Evolutionary conservation across 2,888 invertebrate genomes (phyloP), one percentile per base, ranked within the genome.

Genomic region (Melolontha melolontha): DNA sequence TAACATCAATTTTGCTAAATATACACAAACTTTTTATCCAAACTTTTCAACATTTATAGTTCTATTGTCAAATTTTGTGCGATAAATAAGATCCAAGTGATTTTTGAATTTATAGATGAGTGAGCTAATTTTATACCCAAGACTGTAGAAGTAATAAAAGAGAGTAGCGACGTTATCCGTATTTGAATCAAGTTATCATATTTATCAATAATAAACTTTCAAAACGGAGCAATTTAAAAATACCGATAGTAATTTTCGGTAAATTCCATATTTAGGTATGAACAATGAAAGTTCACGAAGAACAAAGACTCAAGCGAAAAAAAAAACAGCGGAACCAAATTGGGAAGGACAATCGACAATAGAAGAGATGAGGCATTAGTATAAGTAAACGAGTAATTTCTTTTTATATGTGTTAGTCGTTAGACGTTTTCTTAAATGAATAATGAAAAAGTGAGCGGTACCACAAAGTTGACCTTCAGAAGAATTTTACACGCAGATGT

Each of bases 301-400:
- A 49, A 49, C 17, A 49, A 49, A 16, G 49, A 17, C 49, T 22
- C 22, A 22, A 22, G 2, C 1, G 22, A 22, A 16, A 47, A 2
- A 16, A 49, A 17, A 49, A 49, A 49, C 6, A 17, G 17, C 17
- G 17, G 49, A 49, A 49, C 49, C 17, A 49, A 49, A 0, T 49
- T 49, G 17, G 11, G 17, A 49, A 49, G 17, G 49, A 14, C 11
- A 16, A 49, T 11, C 17, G 16, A 22, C 49, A 17, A 11, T 22
- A 49, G 17, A 17, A 22, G 10, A 5, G 16, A 34, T 34, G 34
- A 34, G 6, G 10, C 7, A 34, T 34, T 34, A 34, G 6, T 34
- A 34, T 34, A 5, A 34, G 10, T 6, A 34, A 34, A 49, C 6
- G 11, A 40, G 16, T 54, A 54, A 54, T 2, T 54, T 54, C 39